These are phyloP conservation scores for Troilus luridus DNA, from an alignment of 2,888 invertebrate genomes.

Conservation along the genomic window DNA sequence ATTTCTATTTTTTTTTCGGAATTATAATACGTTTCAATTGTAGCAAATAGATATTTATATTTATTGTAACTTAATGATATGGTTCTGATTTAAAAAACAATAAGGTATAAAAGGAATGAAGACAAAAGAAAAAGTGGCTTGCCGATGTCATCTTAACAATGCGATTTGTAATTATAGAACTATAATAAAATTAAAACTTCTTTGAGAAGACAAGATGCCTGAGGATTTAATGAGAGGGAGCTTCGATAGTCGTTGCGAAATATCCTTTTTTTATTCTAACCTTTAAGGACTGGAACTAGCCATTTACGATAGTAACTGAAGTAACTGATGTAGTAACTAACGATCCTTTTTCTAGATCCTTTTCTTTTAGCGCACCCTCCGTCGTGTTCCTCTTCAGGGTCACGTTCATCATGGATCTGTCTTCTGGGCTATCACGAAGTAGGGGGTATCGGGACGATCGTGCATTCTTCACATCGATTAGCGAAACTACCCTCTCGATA, in stretches of 20 bases:
- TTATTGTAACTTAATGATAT: background rate
- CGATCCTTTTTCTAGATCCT: background rate
- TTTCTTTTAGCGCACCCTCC: background rate
- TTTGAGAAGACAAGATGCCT: background rate
- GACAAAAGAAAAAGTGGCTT: background rate
- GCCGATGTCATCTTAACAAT: background rate
- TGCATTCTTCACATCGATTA: conserved; percentile 34
- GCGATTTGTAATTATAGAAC: background rate
- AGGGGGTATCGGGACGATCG: background rate
- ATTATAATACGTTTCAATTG: too few species aligned
- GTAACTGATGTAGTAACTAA: background rate
- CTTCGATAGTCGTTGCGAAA: background rate
- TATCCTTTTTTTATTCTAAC: background rate
- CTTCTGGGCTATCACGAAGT: background rate
- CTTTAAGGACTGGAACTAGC: conserved; percentile 3
- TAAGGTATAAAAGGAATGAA: background rate
- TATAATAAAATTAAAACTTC: background rate
- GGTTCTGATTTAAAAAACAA: background rate
- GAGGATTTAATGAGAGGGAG: background rate
- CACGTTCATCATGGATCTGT: conserved; percentile 29
- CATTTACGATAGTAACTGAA: background rate
- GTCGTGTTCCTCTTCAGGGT: conserved; percentile 18
- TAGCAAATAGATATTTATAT: too few species aligned
- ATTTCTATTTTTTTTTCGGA: too few species aligned
- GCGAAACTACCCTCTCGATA: background rate